phyloP scores from a whole-genome alignment of 2,797 vertebrate species.

The Pseudochirops cupreus region DNA sequence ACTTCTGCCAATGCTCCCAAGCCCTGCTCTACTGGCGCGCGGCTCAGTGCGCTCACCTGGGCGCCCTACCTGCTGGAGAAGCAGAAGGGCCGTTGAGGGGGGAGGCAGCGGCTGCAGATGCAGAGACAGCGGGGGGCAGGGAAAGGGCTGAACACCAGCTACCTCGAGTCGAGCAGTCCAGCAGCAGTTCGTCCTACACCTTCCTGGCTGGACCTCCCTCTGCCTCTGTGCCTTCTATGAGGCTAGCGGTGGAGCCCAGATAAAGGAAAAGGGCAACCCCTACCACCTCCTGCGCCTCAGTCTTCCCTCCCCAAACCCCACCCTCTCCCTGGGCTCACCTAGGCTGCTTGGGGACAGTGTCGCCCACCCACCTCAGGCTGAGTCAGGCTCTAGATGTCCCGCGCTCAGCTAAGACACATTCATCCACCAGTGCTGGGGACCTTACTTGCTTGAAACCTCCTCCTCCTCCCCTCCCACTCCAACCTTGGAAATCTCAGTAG shows the following conservation, averaged over 20 bases:
- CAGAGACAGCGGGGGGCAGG: not conserved
- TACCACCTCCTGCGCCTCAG: not conserved
- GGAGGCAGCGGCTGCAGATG: not conserved
- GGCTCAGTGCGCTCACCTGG: not conserved
- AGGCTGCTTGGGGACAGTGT: not conserved
- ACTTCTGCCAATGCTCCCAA: not conserved
- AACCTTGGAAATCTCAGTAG: not conserved
- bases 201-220: not conserved
- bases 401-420: not conserved
- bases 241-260: not conserved
- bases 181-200: not conserved
- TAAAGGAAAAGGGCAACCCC: not conserved
- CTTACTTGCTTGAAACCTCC: not conserved
- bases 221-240: not conserved
- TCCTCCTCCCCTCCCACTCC: not conserved
- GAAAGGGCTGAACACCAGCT: not conserved
- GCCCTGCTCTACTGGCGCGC: not conserved
- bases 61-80: not conserved
- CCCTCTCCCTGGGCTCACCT: not conserved
- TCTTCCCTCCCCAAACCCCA: not conserved
- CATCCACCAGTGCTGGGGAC: not conserved
- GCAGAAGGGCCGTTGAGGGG: not conserved
- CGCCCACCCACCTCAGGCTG: not conserved
- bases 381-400: not conserved
- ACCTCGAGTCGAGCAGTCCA: not conserved